These are phyloP conservation scores for Dromaius novaehollandiae DNA, from an alignment of 2,113 vertebrate genomes.

Conservation along the genomic window DNA sequence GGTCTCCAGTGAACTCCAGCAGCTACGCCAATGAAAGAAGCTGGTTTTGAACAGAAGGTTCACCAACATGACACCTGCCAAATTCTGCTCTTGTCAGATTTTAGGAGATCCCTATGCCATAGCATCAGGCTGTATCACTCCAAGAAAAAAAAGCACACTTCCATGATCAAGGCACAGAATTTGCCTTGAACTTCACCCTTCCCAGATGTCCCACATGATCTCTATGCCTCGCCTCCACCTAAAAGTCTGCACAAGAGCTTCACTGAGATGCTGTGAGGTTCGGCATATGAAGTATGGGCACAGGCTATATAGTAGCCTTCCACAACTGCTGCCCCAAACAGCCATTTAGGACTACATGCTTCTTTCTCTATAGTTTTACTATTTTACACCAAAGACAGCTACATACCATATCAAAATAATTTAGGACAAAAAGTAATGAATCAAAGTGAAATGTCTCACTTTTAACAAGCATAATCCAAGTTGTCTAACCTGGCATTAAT, in stretches of 20 bases:
- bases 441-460: not conserved
- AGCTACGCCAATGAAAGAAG: not conserved
- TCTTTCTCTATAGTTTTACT: not conserved
- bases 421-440: not conserved
- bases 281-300: not conserved
- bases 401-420: not conserved
- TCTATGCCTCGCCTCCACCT: not conserved
- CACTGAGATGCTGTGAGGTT: not conserved
- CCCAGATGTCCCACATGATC: not conserved
- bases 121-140: not conserved
- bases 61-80: not conserved
- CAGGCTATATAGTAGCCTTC: not conserved
- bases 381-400: not conserved
- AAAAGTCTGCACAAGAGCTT: not conserved
- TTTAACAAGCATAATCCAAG: not conserved
- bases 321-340: not conserved
- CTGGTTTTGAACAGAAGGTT: not conserved
- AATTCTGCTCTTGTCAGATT: accelerated
- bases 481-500: not conserved
- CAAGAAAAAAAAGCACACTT: not conserved
- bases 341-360: accelerated
- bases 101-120: not conserved
- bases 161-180: not conserved
- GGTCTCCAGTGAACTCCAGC: not conserved
- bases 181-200: not conserved